Evolutionary conservation across 2,113 vertebrate species (phyloP), one percentile per base, ranked within the genome.

Genomic region (Crotalus viridis): DNA sequence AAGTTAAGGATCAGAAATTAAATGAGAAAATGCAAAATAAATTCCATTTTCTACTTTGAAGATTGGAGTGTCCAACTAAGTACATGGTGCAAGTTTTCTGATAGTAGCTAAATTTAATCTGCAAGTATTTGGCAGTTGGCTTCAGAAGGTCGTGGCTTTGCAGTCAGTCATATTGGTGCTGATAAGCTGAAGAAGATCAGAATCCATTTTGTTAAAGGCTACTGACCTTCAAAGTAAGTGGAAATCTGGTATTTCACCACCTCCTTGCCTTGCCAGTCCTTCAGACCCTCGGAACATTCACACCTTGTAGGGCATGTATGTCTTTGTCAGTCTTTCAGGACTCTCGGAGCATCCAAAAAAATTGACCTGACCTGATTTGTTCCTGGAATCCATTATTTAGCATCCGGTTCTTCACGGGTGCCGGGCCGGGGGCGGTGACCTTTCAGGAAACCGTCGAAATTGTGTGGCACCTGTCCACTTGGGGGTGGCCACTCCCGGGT

Each of bases 121-220:
- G 93, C 96, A 96, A 97, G 96, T 95, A 96, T 93, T 93, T 95
- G 87, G n/a, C 87, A 39, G 97, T 96, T 96, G 97, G 95, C 95
- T 94, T 97, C 97, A 96, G 97, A 97, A 97, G 98, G 97, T 97
- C 97, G 97, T 97, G 97, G 97, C 94, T 96, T 97, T 97, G 96
- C 93, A 97, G 97, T 98, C 97, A 97, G 96, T 96, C 97, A 95
- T 96, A 96, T 97, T 96, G 97, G 97, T 97, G 97, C 95, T 97
- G 97, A 95, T 96, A 91, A 96, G 94, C 94, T 97, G 95, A 69
- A 59, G 95, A 74, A 96, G 97, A 97, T 97, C 97, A 98, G 97
- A 97, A 97, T 97, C 96, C 97, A 95, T 97, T 93, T 96, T 97
- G 96, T 97, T 97, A 97, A 97, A 98, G 97, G 95, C 94, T 96